Base-by-base conservation (phyloP, 1,140 invertebrate genomes). In the Diabrotica virgifera region DNA sequence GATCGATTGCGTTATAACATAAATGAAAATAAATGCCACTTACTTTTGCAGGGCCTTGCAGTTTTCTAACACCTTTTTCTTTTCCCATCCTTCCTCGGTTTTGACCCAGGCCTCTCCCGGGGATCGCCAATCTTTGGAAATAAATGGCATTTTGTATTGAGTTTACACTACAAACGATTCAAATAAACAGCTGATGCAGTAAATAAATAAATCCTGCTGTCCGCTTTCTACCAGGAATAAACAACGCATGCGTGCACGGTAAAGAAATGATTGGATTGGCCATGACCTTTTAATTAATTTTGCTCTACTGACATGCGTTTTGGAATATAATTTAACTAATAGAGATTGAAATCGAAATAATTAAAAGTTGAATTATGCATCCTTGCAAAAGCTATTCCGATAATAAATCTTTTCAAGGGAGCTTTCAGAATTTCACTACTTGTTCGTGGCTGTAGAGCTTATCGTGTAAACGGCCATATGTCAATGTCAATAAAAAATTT, bases 71-170 rank as follows among this genome's bases (percentile, higher is more conserved):
- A 96, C 91, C 84, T 97, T 97, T 79, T 93, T 92, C 81, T 93
- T 91, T 80, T 97, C 94, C 95, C 95, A 97, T 63, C 96, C 95
- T 80, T 96, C 93, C 70, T 93, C 89, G 38, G 95, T 98, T 84
- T 97, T 96, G 12, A 99, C 94, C 97, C 97, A 99, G 76, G 93
- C 91, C 80, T 99, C 96, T 40, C 97, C 97, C 51, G 95, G 95
- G 63, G 95, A 97, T 76, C 96, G 85, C 91, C 92, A 94, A 82
- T 94, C 92, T 82, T 93, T 93, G 36, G 91, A 94, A 80, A 92
- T 92, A 83, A 98, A 98, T 72, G 96, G 96, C 96, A 98, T 98
- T 68, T 51, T 65, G 63, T 65, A 59, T 58, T 38, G 53, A 51
- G 53, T 51, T 63, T 64, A 50, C 60, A 51, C 52, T 59, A 58